Base-by-base conservation (phyloP, 2,888 invertebrate genomes). In the Cerastis rubricosa region DNA sequence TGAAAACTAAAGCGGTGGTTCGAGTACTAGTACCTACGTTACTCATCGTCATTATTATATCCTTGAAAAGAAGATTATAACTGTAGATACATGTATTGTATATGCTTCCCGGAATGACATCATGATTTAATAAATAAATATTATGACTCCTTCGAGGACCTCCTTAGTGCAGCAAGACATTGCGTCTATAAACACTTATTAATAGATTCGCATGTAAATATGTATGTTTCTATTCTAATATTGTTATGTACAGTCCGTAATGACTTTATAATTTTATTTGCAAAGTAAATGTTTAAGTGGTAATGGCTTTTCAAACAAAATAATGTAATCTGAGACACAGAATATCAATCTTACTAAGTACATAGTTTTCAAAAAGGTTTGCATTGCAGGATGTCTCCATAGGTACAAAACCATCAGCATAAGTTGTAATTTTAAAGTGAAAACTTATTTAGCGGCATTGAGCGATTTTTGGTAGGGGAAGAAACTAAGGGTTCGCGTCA, bases 221-320 rank as follows among this genome's bases (percentile, higher is more conserved):
- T 43, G 49, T 63, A 14, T 63, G 35, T 74, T 78, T 81, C 61
- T 78, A 78, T 83, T 81, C 74, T 61, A n/a, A 73, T 9, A 29
- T 22, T 64, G 40, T 49, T 76, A 25, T 64, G 64, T 65, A 68
- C 73, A 12, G 59, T 65, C n/a, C 40, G n/a, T 70, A 73, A 82
- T 71, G 57, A 70, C 63, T 61, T 35, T 49, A 40, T 81, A 80
- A 81, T 81, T 14, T 68, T 76, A 81, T 81, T 71, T 77, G 67
- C 49, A 47, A 71, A 64, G 71, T 68, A 45, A 76, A 81, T 71
- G 76, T 71, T 80, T 80, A 51, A 40, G 49, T 80, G 45, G 35
- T 14, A 69, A 61, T 54, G 57, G 35, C 17, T 45, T 57, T 19
- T n/a, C 12, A 71, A 70, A 81, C 47, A 49, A 45, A 51, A 67